Percentiles rank a stretch among this genome's conserved stretches.
phyloP scores from a whole-genome alignment of 2,113 vertebrate genomes.

The Cavia porcellus region DNA sequence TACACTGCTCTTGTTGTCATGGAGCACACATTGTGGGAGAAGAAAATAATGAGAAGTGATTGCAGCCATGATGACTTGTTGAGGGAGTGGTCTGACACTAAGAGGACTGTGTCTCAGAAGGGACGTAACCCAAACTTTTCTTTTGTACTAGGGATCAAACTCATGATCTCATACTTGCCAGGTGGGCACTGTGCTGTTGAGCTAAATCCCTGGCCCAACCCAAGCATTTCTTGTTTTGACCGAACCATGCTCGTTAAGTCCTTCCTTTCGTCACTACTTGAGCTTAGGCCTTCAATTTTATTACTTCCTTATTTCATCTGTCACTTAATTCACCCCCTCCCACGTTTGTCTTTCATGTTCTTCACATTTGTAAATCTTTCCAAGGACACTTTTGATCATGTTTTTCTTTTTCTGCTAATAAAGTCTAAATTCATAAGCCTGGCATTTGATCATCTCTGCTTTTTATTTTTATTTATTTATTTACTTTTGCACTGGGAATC shows the following conservation, averaged over 20 bases:
- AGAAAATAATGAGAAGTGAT: not conserved
- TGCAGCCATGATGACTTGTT: not conserved
- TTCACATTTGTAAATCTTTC: not conserved
- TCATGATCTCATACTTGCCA: no score
- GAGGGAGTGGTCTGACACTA: not conserved
- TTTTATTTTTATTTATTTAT: no score
- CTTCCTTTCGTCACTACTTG: constrained; percentile 31
- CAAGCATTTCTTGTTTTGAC: not conserved
- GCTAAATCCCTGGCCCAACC: no score
- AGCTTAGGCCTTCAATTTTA: constrained; percentile 6
- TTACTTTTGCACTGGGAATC: no score
- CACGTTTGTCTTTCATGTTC: not conserved
- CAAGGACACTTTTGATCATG: not conserved
- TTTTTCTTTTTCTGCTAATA: constrained; percentile 44
- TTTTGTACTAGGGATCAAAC: no score
- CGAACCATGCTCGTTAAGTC: not conserved
- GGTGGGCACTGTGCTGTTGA: no score
- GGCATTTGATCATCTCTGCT: not conserved
- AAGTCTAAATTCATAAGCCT: not conserved
- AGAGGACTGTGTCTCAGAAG: not conserved
- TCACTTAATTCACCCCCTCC: not conserved
- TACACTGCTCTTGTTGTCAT: not conserved
- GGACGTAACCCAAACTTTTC: not conserved
- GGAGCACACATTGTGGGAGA: not conserved
- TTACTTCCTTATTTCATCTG: constrained; percentile 8